Evolutionary conservation across 1,140 invertebrate genomes (phyloP), one percentile per base, ranked within the genome.

Genomic region (Lepidurus apus): DNA sequence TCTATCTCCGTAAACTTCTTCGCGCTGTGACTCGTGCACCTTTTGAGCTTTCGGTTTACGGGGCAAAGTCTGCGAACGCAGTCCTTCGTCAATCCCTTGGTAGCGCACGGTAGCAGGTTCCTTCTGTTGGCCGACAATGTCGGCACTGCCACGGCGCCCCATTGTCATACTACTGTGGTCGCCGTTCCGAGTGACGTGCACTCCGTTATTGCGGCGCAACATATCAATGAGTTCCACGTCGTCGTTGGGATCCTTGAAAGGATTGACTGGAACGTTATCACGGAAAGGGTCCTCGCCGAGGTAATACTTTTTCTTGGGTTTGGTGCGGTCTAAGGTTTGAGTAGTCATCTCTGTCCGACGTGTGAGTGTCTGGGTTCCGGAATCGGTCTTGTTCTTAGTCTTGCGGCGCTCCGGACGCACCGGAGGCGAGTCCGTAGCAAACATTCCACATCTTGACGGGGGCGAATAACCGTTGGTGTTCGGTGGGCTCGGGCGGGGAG

Each of bases 241-340:
- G 11, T 76, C 43, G 6, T 76, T 73, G 13, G 34, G 26, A 45
- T 43, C 76, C n/a, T 7, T 77, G 21, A 65, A 65, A 21, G 53
- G 53, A 17, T 65, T 65, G 2, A 77, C 45, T 7, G 76, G 93
- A 81, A 93, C 91, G 83, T 90, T 92, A 78, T 91, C 91, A 43
- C 89, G 90, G 83, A 92, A 93, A 6, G 92, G 92, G 87, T 93
- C 92, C 85, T 94, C 92, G 11, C 92, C 92, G 47, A 93, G 87
- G 83, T 94, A 93, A 84, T 93, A 94, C 78, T 91, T 89, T 82
- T 92, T 91, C n/a, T 65, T 74, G 34, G 80, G 79, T 43, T 73
- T 79, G 8, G 13, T 21, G 11, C 77, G 21, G 73, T 78, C 77
- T 42, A 80, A 53, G 34, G 75, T 77, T 34, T 80, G 78, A 0